Evolutionary conservation across 2,888 invertebrate species (phyloP).

Genomic region (Drosophila rubida): DNA sequence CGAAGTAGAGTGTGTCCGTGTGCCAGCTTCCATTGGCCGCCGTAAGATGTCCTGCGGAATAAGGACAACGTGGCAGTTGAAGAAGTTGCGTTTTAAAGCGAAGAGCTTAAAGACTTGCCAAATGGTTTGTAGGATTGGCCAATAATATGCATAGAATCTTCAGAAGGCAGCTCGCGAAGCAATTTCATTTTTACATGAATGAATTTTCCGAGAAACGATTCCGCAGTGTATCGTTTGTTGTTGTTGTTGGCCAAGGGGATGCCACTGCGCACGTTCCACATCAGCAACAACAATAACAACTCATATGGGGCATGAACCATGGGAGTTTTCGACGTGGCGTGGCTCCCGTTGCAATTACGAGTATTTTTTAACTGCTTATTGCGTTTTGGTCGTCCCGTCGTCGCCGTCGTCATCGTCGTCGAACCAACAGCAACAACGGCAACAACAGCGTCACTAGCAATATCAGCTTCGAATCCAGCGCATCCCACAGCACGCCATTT

Average conservation of each 20-base stretch:
- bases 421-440: slow-evolving; percentile 35
- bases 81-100: not conserved
- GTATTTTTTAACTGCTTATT: slow-evolving; percentile 82
- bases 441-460: slow-evolving; percentile 13
- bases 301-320: slow-evolving; percentile 73
- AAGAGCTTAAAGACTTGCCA: slow-evolving; percentile 15
- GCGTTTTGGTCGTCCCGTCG: slow-evolving; percentile 67
- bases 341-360: slow-evolving; percentile 74
- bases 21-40: not conserved
- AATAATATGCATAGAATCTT: slow-evolving; percentile 47
- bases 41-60: not conserved
- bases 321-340: slow-evolving; percentile 58
- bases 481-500: slow-evolving; percentile 18
- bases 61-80: not conserved
- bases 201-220: slow-evolving; percentile 68
- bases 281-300: slow-evolving; percentile 60
- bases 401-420: slow-evolving; percentile 65
- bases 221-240: slow-evolving; percentile 62
- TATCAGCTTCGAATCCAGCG: slow-evolving; percentile 15
- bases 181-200: slow-evolving; percentile 68
- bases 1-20: not conserved
- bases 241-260: slow-evolving; percentile 49
- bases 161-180: slow-evolving; percentile 37
- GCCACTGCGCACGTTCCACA: slow-evolving; percentile 67
- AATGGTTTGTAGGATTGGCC: slow-evolving; percentile 15